Evolutionary conservation across 2,797 vertebrate species (phyloP).

Genomic region (Alca torda): DNA sequence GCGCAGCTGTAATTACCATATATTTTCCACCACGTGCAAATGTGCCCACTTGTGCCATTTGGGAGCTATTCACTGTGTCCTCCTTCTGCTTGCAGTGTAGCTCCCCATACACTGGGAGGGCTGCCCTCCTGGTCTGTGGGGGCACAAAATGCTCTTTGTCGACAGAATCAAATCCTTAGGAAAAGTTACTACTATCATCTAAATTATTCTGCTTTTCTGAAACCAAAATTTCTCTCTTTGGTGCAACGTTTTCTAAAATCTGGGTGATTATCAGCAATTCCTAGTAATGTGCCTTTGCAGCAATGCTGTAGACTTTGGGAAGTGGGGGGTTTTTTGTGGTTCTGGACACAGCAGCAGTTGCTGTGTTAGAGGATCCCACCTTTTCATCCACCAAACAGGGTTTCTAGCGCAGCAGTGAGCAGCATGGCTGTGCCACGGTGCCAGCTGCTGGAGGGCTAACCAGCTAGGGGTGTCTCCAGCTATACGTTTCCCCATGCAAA

Average conservation of each 20-base stretch:
- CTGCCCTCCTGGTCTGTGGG: accelerated
- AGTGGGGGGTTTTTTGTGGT: neutral
- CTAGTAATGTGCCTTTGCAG: neutral
- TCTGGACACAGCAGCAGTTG: neutral
- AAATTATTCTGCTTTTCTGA: neutral
- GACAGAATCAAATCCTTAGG: neutral
- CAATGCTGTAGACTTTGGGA: neutral
- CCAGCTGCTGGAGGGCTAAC: neutral
- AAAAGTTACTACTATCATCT: neutral
- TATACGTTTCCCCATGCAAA: constrained; percentile 11
- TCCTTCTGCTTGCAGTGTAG: neutral
- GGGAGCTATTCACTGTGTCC: neutral
- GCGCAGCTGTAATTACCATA: neutral
- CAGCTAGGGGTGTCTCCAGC: neutral
- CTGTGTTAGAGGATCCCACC: neutral
- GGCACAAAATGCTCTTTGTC: neutral
- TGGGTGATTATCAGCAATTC: neutral
- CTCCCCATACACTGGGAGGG: neutral
- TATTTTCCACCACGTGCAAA: neutral
- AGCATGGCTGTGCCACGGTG: neutral
- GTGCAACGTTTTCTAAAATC: neutral
- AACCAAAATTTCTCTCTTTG: neutral
- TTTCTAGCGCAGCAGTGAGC: neutral
- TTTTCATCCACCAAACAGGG: neutral
- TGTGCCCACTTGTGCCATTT: neutral